Base-by-base conservation (phyloP, 2,888 invertebrate genomes). In the Drosophila hamatofila region DNA sequence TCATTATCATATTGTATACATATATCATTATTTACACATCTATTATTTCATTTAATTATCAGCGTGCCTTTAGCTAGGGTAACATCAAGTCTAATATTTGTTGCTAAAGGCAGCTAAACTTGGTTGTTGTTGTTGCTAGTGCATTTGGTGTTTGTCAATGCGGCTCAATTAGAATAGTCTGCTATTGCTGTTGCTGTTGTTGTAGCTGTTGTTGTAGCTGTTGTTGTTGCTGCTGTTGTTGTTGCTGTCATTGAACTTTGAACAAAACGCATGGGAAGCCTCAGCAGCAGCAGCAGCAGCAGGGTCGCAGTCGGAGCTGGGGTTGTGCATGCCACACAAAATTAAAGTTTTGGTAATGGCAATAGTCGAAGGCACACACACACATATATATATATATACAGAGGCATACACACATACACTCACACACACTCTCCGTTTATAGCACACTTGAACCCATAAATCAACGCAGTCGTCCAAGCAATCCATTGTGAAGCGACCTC, bases 181-280 rank as follows among this genome's bases (percentile, higher is more conserved):
- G 27, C 55, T 18, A 16, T 4, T 25, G 35, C 9, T 12, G 35
- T 6, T 30, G 30, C 0, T 30, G 30, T 0, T 37, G 7, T 37
- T 16, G 27, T 7, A 54, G 44, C 3, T 59, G 60, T 21, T 46
- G 35, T 25, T 52, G 37, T 46, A 62, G 21, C 7, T 21, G 48
- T 37, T 44, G 41, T 44, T 27, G 37, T 33, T 59, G 30, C 37
- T 66, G 54, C 18, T 42, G 60, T 37, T 56, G 39, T 49, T 68
- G 61, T 33, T 42, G 63, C 84, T 83, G 83, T 83, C 83, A 83
- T 83, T 83, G 83, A 83, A 85, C 83, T 85, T 72, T 85, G 72
- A 27, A 61, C 68, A 70, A 70, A 56, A 64, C 58, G 57, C 46
- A 48, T 48, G 27, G 27, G n/a, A n/a, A 48, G 48, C 48, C 4